Evolutionary conservation across 2,888 invertebrate species (phyloP).

Genomic region (Conchocele bisecta): DNA sequence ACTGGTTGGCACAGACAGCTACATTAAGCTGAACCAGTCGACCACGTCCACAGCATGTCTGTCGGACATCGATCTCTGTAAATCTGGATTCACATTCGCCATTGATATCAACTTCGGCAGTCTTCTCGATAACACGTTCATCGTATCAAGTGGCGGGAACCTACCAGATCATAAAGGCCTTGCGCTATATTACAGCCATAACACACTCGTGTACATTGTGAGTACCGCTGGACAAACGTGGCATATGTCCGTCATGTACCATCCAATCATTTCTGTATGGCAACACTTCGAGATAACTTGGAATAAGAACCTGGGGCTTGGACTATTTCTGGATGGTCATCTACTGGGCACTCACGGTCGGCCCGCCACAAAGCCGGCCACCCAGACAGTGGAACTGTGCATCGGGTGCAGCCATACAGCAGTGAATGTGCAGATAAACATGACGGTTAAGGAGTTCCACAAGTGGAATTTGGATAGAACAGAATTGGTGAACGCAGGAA

Average conservation of each 20-base stretch:
- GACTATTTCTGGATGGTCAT: conserved; percentile 56
- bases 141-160: conserved; percentile 63
- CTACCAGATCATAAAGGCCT: conserved; percentile 56
- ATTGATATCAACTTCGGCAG: conserved; percentile 54
- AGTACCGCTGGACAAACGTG: conserved; percentile 59
- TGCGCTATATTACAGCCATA: conserved; percentile 52
- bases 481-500: conserved; percentile 51
- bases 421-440: conserved; percentile 18
- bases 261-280: conserved; percentile 58
- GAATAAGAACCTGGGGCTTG: conserved; percentile 60
- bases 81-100: conserved; percentile 55
- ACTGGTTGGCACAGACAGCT: conserved; percentile 51
- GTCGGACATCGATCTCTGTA: conserved; percentile 50
- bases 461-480: conserved; percentile 58
- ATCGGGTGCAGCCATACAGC: conserved; percentile 52
- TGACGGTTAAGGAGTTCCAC: conserved; percentile 49
- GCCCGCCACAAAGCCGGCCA: conserved; percentile 31
- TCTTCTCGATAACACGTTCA: conserved; percentile 54
- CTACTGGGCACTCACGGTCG: conserved; percentile 54
- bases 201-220: conserved; percentile 58
- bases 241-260: conserved; percentile 47
- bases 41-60: conserved; percentile 44
- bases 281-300: conserved; percentile 67
- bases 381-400: conserved; percentile 24
- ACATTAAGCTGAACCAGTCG: conserved; percentile 38